These are phyloP conservation scores for Apteryx mantelli DNA, from an alignment of 2,113 vertebrate species.

Conservation along the genomic window DNA sequence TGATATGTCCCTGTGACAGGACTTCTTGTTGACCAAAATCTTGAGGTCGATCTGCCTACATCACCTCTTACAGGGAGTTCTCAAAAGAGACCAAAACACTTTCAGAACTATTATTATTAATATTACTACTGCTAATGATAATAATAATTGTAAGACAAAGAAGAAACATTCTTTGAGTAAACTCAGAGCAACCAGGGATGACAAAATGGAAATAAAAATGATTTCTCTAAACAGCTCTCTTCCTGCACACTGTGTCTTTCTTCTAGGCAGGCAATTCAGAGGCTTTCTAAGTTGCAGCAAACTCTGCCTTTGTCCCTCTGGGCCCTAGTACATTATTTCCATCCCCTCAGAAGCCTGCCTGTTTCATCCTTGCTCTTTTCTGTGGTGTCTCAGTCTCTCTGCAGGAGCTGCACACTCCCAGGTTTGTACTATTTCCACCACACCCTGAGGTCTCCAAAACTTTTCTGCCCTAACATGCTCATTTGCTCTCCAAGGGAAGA, in stretches of 20 bases:
- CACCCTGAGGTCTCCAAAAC: not conserved
- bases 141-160: not conserved
- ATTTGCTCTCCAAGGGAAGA: not conserved
- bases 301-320: not conserved
- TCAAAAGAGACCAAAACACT: not conserved
- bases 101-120: not conserved
- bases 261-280: not conserved
- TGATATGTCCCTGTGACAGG: not conserved
- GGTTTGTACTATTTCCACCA: not conserved
- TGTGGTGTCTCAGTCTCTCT: not conserved
- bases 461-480: not conserved
- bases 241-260: not conserved
- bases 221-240: not conserved
- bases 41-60: not conserved
- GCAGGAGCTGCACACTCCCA: not conserved
- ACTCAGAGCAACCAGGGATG: not conserved
- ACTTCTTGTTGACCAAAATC: not conserved
- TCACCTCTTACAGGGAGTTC: not conserved
- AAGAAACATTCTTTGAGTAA: not conserved
- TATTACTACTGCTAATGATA: not conserved
- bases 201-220: not conserved
- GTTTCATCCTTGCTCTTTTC: constrained; percentile 21
- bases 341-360: not conserved
- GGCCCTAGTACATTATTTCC: not conserved
- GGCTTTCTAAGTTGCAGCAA: not conserved